Evolutionary conservation across 2,797 vertebrate genomes (phyloP), one percentile per base, ranked within the genome.

Genomic region (Crax fasciolata): DNA sequence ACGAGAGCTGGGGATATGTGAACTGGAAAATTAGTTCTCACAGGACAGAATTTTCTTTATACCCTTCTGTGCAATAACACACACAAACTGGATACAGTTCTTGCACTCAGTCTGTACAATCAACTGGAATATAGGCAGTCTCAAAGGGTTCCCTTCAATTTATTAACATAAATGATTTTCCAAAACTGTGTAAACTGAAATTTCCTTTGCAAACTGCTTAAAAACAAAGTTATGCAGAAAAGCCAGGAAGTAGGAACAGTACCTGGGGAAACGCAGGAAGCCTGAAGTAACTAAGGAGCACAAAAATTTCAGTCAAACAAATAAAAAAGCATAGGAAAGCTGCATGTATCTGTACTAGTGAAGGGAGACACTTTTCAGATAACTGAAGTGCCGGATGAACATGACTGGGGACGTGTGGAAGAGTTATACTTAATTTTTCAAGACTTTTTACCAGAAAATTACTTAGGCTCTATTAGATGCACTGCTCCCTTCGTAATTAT

Each of bases 281-380:
- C 77, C 71, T 67, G 38, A 95, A 92, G 93, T 96, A 82, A 70
- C 70, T 83, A 77, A 74, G 30, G 71, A 49, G 52, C 92, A 90
- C 77, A 89, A 78, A 87, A 76, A 90, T 84, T 84, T 88, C 85
- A 95, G 63, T 79, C 52, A 79, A 85, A 89, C 63, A 80, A 94
- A 94, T 70, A 89, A 82, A 89, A 0, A 2, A 89, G 72, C 48
- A 95, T 41, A 89, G 51, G 38, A 58, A 80, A 90, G 78, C 43
- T 58, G 30, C 27, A 57, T 2, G 86, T 39, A 72, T 74, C 74
- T 79, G 65, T 38, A 73, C 6, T 65, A 94, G 38, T 19, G 54
- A 94, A 93, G 68, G 65, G 52, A 97, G 92, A 93, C 86, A 90
- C 87, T 96, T 76, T 55, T 77, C 68, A 95, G 81, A 74, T 30